These are phyloP conservation scores for Ips typographus DNA, from an alignment of 1,140 invertebrate species.

Conservation along the genomic window DNA sequence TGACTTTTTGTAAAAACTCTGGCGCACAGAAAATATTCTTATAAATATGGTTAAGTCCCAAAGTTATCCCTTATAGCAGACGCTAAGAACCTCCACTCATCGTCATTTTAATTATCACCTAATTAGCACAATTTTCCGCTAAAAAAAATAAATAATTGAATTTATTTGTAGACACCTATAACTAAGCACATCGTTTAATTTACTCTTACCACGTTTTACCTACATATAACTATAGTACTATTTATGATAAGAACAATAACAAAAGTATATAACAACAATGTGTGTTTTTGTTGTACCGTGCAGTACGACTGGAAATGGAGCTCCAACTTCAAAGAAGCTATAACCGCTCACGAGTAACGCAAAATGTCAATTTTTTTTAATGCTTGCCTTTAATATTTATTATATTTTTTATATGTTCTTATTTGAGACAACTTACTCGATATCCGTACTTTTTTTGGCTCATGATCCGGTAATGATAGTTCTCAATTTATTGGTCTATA, in stretches of 20 bases:
- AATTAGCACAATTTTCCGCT: no score
- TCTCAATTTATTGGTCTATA: conserved; percentile 41
- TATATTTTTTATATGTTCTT: conserved; percentile 32
- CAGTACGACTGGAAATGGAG: conserved; percentile 93
- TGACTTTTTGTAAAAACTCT: no score
- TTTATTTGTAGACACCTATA: no score
- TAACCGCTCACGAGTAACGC: conserved; percentile 61
- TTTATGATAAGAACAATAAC: background rate
- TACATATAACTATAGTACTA: conserved; percentile 2
- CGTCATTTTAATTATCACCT: no score
- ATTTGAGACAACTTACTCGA: conserved; percentile 20
- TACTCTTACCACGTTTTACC: background rate
- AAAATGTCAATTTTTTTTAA: conserved; percentile 45
- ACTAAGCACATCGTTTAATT: background rate
- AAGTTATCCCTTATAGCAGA: no score
- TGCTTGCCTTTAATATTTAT: conserved; percentile 49
- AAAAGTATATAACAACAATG: background rate
- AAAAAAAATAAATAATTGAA: no score
- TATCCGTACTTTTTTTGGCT: conserved; percentile 29
- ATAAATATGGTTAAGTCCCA: no score
- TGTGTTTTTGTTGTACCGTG: conserved; percentile 54
- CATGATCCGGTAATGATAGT: conserved; percentile 33
- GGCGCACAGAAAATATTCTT: no score
- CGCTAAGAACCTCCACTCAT: no score
- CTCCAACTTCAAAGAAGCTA: conserved; percentile 92